Evolutionary conservation across 2,888 invertebrate genomes (phyloP), one percentile per base, ranked within the genome.

Genomic region (Ypsolopha scabrella): DNA sequence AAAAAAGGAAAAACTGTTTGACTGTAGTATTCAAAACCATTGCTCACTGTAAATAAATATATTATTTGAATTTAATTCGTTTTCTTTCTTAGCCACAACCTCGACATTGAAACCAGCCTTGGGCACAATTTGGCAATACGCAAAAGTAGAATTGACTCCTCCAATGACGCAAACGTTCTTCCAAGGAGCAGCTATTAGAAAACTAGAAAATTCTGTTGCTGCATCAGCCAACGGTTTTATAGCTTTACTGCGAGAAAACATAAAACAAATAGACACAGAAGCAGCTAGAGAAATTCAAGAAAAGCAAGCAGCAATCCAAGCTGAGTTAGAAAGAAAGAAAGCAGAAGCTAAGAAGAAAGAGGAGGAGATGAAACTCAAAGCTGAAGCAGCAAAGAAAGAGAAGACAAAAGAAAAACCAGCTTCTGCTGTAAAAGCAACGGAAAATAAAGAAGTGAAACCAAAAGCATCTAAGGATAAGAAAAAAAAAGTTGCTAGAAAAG

Each of bases 111-210:
- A 56, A 51, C 64, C 70, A 11, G 55, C 54, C 24, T 54, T 70
- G 54, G 61, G 58, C 50, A 61, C 53, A 39, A 61, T 70, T 37
- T 86, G 85, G 85, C 62, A 67, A 48, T 86, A 83, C 58, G 64
- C 72, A 36, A 86, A 82, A 67, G 37, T 48, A 9, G 85, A 86
- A 70, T 63, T 70, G 48, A 70, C 66, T 38, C 85, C 85, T n/a
- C 83, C 85, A 0, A 57, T 70, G 61, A 74, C 75, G 9, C 49
- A 60, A 34, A 52, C 54, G 11, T 65, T 73, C 6, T 68, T 81
- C 50, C 57, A 67, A 50, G 82, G 80, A 10, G 55, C 67, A 10
- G 43, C 39, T 14, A 80, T 80, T 11, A 59, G 61, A 54, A 61
- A 61, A 39, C 14, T 85, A 4, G 82, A 80, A 68, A 54, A 58